Conservation (phyloP, 1,140 invertebrate genomes). For the Melanaphis sacchari region DNA sequence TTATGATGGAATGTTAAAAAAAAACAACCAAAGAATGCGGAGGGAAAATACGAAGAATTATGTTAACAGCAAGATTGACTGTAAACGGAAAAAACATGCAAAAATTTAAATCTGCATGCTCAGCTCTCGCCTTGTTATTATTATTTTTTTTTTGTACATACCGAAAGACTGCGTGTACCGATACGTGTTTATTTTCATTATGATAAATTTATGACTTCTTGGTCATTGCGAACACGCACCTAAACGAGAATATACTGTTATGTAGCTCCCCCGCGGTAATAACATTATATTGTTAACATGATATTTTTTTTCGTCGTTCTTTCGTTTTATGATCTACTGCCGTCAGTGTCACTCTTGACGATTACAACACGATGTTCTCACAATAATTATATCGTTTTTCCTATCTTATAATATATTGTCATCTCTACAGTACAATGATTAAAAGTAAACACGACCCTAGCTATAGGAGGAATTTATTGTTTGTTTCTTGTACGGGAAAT, state of each 20-base stretch:
- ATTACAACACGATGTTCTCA: not conserved
- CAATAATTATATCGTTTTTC: slow-evolving; percentile 15
- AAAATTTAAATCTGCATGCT: not conserved
- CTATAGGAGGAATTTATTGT: not conserved
- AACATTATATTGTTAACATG: not conserved
- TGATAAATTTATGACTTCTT: slow-evolving; percentile 18
- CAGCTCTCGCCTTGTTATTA: not conserved
- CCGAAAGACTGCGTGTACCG: not conserved
- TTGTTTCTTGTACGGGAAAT: slow-evolving; percentile 11
- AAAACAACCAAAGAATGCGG: not conserved
- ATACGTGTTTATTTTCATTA: slow-evolving; percentile 30
- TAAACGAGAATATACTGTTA: slow-evolving; percentile 15
- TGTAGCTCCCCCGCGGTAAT: not conserved
- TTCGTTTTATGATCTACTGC: not conserved
- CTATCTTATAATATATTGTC: not conserved
- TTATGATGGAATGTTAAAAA: not conserved
- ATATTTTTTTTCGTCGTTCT: not conserved
- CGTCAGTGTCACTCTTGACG: not conserved
- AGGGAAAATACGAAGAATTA: not conserved
- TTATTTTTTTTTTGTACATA: slow-evolving; percentile 2
- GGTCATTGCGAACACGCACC: not conserved
- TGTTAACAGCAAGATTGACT: not conserved
- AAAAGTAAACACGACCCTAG: slow-evolving; percentile 13
- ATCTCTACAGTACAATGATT: not conserved
- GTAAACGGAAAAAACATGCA: not conserved